Conservation (phyloP, 2,888 invertebrate species). For the Cephus pygmeus region DNA sequence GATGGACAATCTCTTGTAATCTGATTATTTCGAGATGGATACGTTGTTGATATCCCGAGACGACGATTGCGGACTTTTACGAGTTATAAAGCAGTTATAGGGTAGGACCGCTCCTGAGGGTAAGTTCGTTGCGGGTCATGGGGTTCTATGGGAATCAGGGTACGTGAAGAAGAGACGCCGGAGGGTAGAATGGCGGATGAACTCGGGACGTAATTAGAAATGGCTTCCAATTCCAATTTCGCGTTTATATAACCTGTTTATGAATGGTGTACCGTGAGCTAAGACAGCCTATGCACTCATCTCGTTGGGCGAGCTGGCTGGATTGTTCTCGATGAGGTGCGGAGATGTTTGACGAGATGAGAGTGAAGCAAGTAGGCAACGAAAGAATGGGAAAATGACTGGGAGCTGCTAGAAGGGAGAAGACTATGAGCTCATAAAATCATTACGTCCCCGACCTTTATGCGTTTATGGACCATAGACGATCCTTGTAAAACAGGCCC, state of each 20-base stretch:
- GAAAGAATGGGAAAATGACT: conserved; percentile 4
- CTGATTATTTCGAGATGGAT: background rate
- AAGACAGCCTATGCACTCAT: background rate
- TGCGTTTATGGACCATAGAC: conserved; percentile 47
- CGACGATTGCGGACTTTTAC: conserved; percentile 4
- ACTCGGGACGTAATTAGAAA: conserved; percentile 7
- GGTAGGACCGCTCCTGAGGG: background rate
- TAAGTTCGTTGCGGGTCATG: background rate
- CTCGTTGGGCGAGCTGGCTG: background rate
- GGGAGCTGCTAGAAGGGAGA: background rate
- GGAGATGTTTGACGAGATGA: conserved; percentile 20
- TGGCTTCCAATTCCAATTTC: conserved; percentile 14
- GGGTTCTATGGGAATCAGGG: background rate
- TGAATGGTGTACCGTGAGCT: conserved; percentile 21
- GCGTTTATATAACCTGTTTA: conserved; percentile 21
- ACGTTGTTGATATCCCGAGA: background rate
- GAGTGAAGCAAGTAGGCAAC: background rate
- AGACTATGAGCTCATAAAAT: conserved; percentile 45
- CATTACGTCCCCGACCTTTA: conserved; percentile 51
- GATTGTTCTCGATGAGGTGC: background rate
- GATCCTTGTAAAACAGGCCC: conserved; percentile 44
- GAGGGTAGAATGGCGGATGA: background rate
- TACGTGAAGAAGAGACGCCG: background rate
- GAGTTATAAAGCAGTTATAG: conserved; percentile 8
- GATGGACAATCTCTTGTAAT: background rate